Evolutionary conservation across 2,797 vertebrate genomes (phyloP).

Genomic region (Myotis daubentonii): DNA sequence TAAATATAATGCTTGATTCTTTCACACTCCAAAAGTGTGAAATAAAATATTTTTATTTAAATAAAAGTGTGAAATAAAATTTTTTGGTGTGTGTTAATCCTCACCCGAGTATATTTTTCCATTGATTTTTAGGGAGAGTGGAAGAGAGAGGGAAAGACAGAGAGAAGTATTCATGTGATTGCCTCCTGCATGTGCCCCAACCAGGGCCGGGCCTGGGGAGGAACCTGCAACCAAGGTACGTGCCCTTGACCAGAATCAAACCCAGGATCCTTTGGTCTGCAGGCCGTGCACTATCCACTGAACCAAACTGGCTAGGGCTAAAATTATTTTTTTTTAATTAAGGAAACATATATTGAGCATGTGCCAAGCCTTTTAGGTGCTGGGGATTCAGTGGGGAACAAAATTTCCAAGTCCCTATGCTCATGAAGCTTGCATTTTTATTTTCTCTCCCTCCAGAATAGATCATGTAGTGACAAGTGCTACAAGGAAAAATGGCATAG

Average conservation of each 20-base stretch:
- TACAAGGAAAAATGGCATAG: not conserved
- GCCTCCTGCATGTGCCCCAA: too few species aligned
- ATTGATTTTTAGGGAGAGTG: too few species aligned
- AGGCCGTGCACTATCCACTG: too few species aligned
- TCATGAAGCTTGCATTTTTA: not conserved
- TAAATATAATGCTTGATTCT: not conserved
- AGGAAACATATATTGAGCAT: not conserved
- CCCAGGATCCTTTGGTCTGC: too few species aligned
- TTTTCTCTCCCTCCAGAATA: not conserved
- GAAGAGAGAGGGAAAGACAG: too few species aligned
- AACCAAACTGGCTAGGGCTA: too few species aligned
- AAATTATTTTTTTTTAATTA: not conserved
- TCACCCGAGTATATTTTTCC: too few species aligned
- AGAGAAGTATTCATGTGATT: too few species aligned
- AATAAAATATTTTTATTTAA: not conserved
- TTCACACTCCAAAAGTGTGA: not conserved
- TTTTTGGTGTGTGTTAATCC: too few species aligned
- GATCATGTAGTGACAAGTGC: slow-evolving; percentile 19
- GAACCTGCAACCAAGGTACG: too few species aligned
- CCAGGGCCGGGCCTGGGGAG: too few species aligned
- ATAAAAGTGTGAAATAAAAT: not conserved
- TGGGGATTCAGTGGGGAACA: not conserved
- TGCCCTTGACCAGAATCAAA: too few species aligned
- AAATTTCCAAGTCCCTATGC: not conserved
- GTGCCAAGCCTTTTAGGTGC: not conserved